Conservation (phyloP, 2,888 invertebrate genomes). For the Marronus borbonicus region DNA sequence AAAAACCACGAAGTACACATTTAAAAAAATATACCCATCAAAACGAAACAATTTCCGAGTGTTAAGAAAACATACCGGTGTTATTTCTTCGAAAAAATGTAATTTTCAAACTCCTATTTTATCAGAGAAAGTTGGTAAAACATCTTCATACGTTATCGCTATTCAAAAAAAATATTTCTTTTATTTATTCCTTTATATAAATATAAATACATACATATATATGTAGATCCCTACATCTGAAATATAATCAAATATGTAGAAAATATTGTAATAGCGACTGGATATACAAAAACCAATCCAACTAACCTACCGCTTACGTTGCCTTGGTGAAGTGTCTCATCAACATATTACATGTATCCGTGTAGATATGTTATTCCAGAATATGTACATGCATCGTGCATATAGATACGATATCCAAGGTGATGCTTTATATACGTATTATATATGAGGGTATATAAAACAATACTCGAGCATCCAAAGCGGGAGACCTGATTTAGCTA, state of each 20-base stretch:
- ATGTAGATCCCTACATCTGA: constrained; percentile 6
- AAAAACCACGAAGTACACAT: too few relatives aligned
- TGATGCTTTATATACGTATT: constrained; percentile 14
- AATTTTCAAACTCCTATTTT: too few relatives aligned
- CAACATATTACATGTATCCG: constrained; percentile 17
- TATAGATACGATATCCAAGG: not conserved
- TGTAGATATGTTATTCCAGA: too few relatives aligned
- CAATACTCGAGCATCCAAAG: constrained; percentile 27
- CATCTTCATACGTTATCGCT: too few relatives aligned
- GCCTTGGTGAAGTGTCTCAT: not conserved
- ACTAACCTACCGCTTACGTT: not conserved
- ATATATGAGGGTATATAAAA: constrained; percentile 18
- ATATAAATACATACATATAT: constrained; percentile 1
- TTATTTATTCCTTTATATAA: constrained; percentile 6
- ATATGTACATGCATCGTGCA: not conserved
- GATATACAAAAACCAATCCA: constrained; percentile 5
- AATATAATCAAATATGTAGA: too few relatives aligned
- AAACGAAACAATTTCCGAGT: too few relatives aligned
- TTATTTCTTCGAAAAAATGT: too few relatives aligned
- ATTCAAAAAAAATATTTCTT: not conserved
- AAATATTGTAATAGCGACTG: not conserved
- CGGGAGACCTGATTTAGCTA: constrained; percentile 29
- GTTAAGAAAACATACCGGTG: too few relatives aligned
- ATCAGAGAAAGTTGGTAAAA: too few relatives aligned
- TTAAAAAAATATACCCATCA: too few relatives aligned